Base-by-base conservation (phyloP, 2,113 vertebrate species). In the Merops nubicus region DNA sequence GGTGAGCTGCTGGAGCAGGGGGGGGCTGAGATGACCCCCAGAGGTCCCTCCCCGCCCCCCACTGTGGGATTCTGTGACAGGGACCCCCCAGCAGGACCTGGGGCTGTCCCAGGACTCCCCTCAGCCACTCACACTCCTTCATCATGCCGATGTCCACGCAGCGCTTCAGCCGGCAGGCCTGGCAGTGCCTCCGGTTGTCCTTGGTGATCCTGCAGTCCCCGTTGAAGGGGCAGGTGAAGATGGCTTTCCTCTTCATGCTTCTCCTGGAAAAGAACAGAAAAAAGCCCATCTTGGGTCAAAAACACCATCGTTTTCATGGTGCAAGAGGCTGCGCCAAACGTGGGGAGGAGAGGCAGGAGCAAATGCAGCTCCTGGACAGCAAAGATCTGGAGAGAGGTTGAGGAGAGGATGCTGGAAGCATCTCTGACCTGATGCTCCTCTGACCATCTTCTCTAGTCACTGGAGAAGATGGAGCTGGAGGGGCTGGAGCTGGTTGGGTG, bases 71-170 rank as follows among this genome's bases (percentile, higher is more conserved):
- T 20, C 18, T 12, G 16, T 23, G n/a, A 12, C 15, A 12, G 19
- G 48, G 70, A 8, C 29, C 2, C 0, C 4, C 5, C 21, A 14
- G 38, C 34, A 1, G 7, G 7, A 12, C 36, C 48, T 20, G 67
- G 19, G 59, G 12, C 5, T 2, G 2, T 5, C 3, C 56, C 8
- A 16, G 48, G 48, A n/a, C n/a, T 47, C 51, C 28, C 29, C 17
- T 8, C 29, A 15, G n/a, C n/a, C 17, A 64, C 99, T 99, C 98
- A 99, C 99, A 99, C 92, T 99, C 99, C 92, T 99, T 99, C 99
- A 99, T 99, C 99, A 99, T 99, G 92, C 99, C 99, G 9, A 99
- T 99, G 98, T 99, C 99, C 98, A 99, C 96, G 9, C 99, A 99
- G 96, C 99, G 99, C 82, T 99, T 99, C 83, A 99, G 99, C 29